Evolutionary conservation across 1,140 invertebrate genomes (phyloP), one percentile per base, ranked within the genome.

Genomic region (Zeugodacus cucurbitae): DNA sequence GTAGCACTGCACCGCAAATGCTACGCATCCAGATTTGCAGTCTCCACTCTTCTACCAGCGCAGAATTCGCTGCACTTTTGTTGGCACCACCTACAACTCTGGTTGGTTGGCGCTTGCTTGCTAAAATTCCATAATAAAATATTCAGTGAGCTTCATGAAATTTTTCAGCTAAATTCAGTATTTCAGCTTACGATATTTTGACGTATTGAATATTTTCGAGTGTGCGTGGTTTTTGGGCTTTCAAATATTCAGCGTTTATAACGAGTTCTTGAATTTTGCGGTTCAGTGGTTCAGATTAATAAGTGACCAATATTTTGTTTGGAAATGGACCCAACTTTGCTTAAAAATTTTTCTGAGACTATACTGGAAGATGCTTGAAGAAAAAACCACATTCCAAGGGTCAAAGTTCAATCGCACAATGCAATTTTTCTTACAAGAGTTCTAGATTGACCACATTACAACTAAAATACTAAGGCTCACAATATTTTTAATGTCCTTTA

Each of bases 121-220:
- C 48, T 74, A 74, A 74, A 74, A 74, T 74, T 34, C 67, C 34
- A 34, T 37, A 22, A 74, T 74, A 74, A 74, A 74, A 74, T 74
- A 74, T 74, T 41, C 67, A 74, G 67, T 74, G 32, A 37, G 34
- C 17, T 4, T 4, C 34, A 22, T 74, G 67, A 20, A 74, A 74
- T 22, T 37, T 37, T 74, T 10, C 67, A 32, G 6, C 20, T 37
- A 22, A 74, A 74, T 41, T 74, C 67, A 74, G 17, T 34, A 34
- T 37, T 37, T 74, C 67, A 74, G 34, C 34, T n/a, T 37, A 34
- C 34, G 67, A 5, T 41, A n/a, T 4, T 41, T 26, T 74, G 67
- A n/a, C 67, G 34, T 74, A 41, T 74, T 41, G 67, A 1, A 74
- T 67, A 26, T 62, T 67, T 5, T 67, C 26, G 10, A 17, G 14